These are phyloP conservation scores for Engystomops pustulosus DNA, from an alignment of 2,113 vertebrate species.

Conservation along the genomic window DNA sequence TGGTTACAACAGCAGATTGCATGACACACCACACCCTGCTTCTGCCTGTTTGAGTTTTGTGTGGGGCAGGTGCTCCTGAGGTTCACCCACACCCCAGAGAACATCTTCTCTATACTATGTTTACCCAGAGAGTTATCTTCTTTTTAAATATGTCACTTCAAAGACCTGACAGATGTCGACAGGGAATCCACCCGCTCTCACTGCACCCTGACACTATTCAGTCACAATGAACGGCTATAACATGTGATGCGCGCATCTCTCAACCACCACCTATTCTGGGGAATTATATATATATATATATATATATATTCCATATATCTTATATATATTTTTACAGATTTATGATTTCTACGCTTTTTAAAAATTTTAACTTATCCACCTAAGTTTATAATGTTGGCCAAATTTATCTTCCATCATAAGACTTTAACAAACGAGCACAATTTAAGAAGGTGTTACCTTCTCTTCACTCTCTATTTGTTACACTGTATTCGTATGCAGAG, in stretches of 20 bases:
- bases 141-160: slow-evolving; percentile 28
- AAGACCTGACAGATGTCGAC: slow-evolving; percentile 15
- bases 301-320: no score
- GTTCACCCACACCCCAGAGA: slow-evolving; percentile 34
- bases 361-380: no score
- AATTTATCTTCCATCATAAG: no score
- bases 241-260: not conserved
- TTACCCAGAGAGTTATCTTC: slow-evolving; percentile 20
- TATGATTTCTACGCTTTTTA: no score
- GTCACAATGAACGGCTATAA: no score
- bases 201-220: not conserved
- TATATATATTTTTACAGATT: no score
- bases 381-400: no score
- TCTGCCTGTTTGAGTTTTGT: slow-evolving; percentile 16
- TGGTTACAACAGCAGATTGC: not conserved
- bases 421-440: no score
- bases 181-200: not conserved
- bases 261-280: not conserved
- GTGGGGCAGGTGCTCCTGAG: slow-evolving; percentile 13
- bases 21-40: slow-evolving; percentile 26
- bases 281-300: no score
- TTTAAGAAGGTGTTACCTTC: no score
- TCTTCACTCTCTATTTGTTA: no score
- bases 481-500: no score
- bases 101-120: slow-evolving; percentile 14